phyloP scores from a whole-genome alignment of 2,888 invertebrate species.

The Taenaris catops region DNA sequence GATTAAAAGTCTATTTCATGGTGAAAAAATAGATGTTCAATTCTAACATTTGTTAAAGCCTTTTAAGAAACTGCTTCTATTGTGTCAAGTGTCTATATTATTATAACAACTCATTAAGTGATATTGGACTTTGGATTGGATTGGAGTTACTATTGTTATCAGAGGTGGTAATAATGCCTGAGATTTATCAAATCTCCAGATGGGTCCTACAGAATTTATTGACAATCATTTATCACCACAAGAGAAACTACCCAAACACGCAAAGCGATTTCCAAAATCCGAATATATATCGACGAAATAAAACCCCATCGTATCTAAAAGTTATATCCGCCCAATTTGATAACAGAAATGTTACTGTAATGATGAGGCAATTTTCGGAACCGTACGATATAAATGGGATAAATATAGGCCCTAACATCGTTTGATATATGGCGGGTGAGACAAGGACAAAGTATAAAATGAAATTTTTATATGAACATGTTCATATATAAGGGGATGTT shows the following conservation, averaged over 20 bases:
- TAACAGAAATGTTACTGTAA: conserved; percentile 22
- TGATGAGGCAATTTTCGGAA: conserved; percentile 22
- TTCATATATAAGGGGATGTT: too few species aligned
- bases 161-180: too few species aligned
- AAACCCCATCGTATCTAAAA: conserved; percentile 20
- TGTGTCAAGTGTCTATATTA: too few species aligned
- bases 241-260: conserved; percentile 9
- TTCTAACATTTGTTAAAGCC: too few species aligned
- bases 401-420: conserved; percentile 17
- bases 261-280: conserved; percentile 10
- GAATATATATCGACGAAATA: conserved; percentile 19
- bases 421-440: conserved; percentile 13
- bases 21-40: too few species aligned
- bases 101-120: too few species aligned
- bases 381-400: conserved; percentile 21
- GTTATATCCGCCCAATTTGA: conserved; percentile 23
- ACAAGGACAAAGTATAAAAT: conserved; percentile 8
- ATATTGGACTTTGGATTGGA: too few species aligned
- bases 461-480: conserved; percentile 9
- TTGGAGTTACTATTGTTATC: too few species aligned
- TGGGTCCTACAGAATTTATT: too few species aligned
- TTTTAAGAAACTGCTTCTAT: too few species aligned
- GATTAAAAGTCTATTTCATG: too few species aligned
- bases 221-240: conserved; percentile 4
- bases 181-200: too few species aligned